Evolutionary conservation across 2,888 invertebrate genomes (phyloP).

Genomic region (Branchipolynoe longqiensis): DNA sequence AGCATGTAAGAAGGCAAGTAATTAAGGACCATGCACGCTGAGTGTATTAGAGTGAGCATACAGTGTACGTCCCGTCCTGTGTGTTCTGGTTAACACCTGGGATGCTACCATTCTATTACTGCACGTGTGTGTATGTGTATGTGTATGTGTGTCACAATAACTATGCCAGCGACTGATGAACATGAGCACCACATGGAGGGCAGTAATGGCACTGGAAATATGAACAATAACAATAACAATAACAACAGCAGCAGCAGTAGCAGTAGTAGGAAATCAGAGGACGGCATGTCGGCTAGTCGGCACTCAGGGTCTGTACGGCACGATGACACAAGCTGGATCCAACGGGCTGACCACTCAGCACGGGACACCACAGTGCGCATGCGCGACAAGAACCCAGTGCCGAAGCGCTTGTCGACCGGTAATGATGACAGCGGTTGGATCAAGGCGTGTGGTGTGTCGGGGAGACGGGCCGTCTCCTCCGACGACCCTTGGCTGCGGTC

Average conservation of each 20-base stretch:
- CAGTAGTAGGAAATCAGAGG: no score
- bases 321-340: constrained; percentile 18
- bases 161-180: not conserved
- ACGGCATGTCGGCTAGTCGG: not conserved
- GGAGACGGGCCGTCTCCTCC: not conserved
- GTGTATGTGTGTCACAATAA: not conserved
- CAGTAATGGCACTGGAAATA: not conserved
- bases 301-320: not conserved
- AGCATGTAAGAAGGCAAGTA: no score
- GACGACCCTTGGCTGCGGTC: constrained; percentile 20
- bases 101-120: no score
- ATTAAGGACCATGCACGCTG: no score
- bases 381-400: not conserved
- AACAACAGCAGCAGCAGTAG: no score
- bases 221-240: constrained; percentile 6
- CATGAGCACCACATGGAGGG: not conserved
- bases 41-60: no score
- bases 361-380: not conserved
- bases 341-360: no score
- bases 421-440: constrained; percentile 25
- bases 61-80: no score
- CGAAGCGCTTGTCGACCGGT: constrained; percentile 17
- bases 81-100: no score
- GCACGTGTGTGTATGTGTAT: not conserved
- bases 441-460: not conserved